Evolutionary conservation across 2,113 vertebrate genomes (phyloP), one percentile per base, ranked within the genome.

Genomic region (Stomatorhinus ivindoensis): DNA sequence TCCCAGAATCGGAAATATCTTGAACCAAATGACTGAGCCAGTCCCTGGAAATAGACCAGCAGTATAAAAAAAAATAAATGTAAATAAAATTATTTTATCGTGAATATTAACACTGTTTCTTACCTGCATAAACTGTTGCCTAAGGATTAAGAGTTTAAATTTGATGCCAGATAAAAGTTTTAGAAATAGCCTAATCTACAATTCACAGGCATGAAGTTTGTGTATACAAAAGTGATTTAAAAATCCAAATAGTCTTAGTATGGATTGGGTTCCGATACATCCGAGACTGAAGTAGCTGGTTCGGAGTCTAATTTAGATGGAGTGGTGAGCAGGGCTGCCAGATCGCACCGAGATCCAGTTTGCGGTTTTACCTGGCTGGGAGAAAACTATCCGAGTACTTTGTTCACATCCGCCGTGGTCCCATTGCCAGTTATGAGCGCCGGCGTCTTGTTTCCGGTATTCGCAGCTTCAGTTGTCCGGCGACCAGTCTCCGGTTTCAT

Each of bases 1-100:
- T 87, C 91, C 90, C 10, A 93, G 73, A 83, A 89, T 94, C 65
- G 89, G 89, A 55, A 84, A 31, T 3, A 17, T 83, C 76, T 17
- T 48, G n/a, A 65, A 47, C 44, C n/a, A 51, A 83, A 61, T 15
- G 47, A 88, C 5, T 82, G 69, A n/a, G 8, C 88, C 31, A 53
- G 15, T 8, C 69, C n/a, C 47, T 44, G 24, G 50, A 87, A 61
- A 53, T n/a, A 44, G 87, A 46, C 31, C 35, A 61, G 9, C 24
- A 42, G 9, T 65, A 87, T 69, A 31, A 31, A 31, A 31, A 31
- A 31, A 13, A 69, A 69, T 69, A 13, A 69, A 31, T 69, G 61
- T 31, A 31, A 69, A 87, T 61, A 46, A 61, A 46, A 87, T 24
- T 13, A 61, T n/a, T 44, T 87, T 21, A 27, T 24, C 8, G 2